Conservation (phyloP, 1,140 invertebrate species). For the Lanistes nyassanus region DNA sequence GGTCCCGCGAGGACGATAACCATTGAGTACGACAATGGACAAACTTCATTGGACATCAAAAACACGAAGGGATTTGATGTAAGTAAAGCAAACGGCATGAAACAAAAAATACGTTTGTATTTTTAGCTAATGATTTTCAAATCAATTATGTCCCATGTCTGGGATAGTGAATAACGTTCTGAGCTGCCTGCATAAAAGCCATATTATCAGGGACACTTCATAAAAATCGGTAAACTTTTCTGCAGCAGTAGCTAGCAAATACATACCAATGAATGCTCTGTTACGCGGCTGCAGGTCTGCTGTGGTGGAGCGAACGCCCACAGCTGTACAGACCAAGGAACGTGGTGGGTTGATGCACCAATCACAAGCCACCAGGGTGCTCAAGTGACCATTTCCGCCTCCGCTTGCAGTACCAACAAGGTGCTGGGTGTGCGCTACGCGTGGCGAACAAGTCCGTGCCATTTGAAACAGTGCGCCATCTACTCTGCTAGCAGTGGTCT, state of each 20-base stretch:
- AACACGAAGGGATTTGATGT: not conserved
- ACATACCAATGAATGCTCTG: too few relatives aligned
- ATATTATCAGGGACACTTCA: too few relatives aligned
- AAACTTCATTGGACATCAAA: not conserved
- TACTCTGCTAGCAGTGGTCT: constrained; percentile 35
- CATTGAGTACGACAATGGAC: constrained; percentile 1
- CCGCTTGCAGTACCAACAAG: constrained; percentile 17
- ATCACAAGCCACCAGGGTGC: constrained; percentile 30
- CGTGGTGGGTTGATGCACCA: constrained; percentile 31
- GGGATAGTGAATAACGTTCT: too few relatives aligned
- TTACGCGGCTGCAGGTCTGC: constrained; percentile 33
- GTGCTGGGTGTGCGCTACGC: constrained; percentile 38
- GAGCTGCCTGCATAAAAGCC: too few relatives aligned
- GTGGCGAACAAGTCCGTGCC: constrained; percentile 42
- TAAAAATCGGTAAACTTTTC: too few relatives aligned
- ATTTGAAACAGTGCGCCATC: constrained; percentile 35
- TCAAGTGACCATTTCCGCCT: constrained; percentile 31
- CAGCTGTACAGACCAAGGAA: constrained; percentile 8
- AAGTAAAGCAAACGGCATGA: not conserved
- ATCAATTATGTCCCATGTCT: not conserved
- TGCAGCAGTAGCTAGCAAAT: too few relatives aligned
- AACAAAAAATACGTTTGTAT: not conserved
- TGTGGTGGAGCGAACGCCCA: constrained; percentile 27
- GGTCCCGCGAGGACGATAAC: not conserved
- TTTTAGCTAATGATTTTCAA: too few relatives aligned